Evolutionary conservation across 2,113 vertebrate genomes (phyloP), one percentile per base, ranked within the genome.

Genomic region (Xiphophorus couchianus): DNA sequence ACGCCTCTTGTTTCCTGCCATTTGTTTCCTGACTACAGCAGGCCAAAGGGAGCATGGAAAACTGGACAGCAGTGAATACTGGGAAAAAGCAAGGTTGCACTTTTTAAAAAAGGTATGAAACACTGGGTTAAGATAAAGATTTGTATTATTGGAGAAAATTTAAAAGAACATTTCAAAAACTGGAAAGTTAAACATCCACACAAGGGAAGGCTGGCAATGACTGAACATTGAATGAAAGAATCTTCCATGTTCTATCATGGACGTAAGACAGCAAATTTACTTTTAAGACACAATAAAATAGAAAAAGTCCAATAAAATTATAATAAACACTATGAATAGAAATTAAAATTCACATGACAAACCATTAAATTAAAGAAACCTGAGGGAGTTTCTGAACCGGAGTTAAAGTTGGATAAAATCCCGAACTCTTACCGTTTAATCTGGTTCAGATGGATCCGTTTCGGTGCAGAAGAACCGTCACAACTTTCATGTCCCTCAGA

Each of bases 1-100:
- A 78, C 72, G 70, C 80, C 84, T 88, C 74, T 48, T 69, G 69
- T 83, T 89, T 91, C 90, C 90, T 91, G 83, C 80, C 73, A 85
- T 70, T 84, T 77, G 86, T 86, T 93, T 94, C 92, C 92, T 91
- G 90, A 89, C 82, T n/a, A 76, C 80, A 51, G 54, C 72, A 82
- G 84, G 80, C 62, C 58, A 84, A 71, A 76, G 69, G 51, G 86
- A 73, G 89, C 77, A 86, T 90, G 91, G 88, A 86, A 90, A 92
- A 88, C 19, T 82, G 77, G 63, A 86, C 70, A 11, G 29, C 9
- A n/a, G 51, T 19, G 22, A 54, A 71, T n/a, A 42, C 66, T 30
- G 73, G 42, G 29, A 37, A 75, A 82, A 85, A 83, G 79, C 81
- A 65, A 72, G 44, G 39, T 1, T 42, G 39, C 39, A 42, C 39